Conservation (phyloP, 2,888 invertebrate genomes). For the Troilus luridus region DNA sequence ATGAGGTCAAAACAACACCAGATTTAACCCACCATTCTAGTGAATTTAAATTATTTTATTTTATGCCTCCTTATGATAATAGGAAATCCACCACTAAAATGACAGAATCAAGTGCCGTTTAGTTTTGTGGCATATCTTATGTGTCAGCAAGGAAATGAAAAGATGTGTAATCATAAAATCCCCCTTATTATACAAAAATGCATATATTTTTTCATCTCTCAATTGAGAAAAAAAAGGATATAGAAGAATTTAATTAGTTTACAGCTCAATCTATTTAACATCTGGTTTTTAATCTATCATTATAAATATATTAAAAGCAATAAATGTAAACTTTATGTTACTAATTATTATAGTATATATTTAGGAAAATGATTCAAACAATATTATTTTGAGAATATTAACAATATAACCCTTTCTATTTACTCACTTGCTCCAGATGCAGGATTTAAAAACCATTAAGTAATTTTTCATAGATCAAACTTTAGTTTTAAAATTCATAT, state of each 20-base stretch:
- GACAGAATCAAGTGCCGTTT: too few species aligned
- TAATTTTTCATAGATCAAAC: constrained; percentile 12
- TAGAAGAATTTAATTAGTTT: not conserved
- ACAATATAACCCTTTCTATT: not conserved
- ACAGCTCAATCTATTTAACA: not conserved
- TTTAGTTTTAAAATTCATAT: constrained; percentile 34
- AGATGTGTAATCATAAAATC: too few species aligned
- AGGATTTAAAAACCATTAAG: constrained; percentile 34
- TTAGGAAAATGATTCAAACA: not conserved
- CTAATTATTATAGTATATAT: not conserved
- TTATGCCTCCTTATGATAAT: too few species aligned
- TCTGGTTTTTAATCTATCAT: not conserved
- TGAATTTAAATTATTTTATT: too few species aligned
- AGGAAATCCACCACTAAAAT: too few species aligned
- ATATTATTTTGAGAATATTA: not conserved
- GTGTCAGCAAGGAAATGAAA: too few species aligned
- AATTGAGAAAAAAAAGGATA: not conserved
- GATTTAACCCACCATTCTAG: too few species aligned
- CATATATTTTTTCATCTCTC: not conserved
- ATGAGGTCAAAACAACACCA: too few species aligned
- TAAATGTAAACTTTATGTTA: not conserved
- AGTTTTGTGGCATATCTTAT: too few species aligned
- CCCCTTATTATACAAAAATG: too few species aligned
- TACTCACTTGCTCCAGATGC: constrained; percentile 21
- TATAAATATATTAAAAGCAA: not conserved